Evolutionary conservation across 1,140 invertebrate genomes (phyloP).

Genomic region (Drosophila lowei): DNA sequence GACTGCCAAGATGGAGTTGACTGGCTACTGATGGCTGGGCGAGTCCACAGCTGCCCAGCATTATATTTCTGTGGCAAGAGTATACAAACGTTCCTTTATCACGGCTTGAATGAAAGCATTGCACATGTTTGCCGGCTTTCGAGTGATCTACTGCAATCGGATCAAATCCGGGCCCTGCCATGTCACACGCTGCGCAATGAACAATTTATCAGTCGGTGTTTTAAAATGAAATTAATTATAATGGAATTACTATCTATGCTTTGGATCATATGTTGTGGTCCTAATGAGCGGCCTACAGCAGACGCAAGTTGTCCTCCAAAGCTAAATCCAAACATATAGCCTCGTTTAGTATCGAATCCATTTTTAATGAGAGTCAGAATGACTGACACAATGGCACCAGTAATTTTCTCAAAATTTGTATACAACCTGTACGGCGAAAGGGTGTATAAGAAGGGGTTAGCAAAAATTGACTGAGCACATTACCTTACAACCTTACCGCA

Average conservation of each 20-base stretch:
- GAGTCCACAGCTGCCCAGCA: constrained; percentile 72
- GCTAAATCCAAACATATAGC: constrained; percentile 80
- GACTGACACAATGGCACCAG: constrained; percentile 52
- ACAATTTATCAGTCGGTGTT: neutral
- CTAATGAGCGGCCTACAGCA: constrained; percentile 61
- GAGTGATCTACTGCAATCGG: constrained; percentile 62
- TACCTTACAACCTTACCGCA: constrained; percentile 30
- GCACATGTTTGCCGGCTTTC: constrained; percentile 69
- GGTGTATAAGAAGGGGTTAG: neutral
- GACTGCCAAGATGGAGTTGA: constrained; percentile 71
- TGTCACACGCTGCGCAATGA: constrained; percentile 71
- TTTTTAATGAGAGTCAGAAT: constrained; percentile 51
- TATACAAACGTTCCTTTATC: constrained; percentile 75
- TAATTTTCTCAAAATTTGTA: constrained; percentile 58
- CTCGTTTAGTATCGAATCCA: constrained; percentile 64
- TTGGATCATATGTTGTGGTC: constrained; percentile 41
- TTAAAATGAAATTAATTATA: neutral
- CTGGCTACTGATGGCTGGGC: constrained; percentile 68
- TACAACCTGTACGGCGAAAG: constrained; percentile 40
- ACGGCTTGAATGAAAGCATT: constrained; percentile 78
- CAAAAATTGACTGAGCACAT: neutral
- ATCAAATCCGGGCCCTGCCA: constrained; percentile 82
- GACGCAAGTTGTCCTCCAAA: constrained; percentile 77
- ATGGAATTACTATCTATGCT: constrained; percentile 63
- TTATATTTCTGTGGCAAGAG: constrained; percentile 78